Evolutionary conservation across 1,140 invertebrate genomes (phyloP).

Genomic region (Pseudomyrmex flavicornis): DNA sequence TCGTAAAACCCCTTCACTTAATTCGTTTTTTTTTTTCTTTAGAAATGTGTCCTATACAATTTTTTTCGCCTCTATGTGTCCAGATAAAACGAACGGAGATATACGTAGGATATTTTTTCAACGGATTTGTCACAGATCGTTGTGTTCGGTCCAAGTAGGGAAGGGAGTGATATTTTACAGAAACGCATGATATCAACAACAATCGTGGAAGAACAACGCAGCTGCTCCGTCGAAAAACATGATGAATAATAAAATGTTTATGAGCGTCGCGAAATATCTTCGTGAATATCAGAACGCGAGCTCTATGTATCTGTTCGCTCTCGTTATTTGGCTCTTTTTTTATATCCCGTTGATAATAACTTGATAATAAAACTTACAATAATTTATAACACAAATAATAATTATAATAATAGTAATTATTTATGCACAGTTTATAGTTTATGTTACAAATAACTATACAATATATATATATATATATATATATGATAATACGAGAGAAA

Average conservation of each 20-base stretch:
- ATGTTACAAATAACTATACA: background rate
- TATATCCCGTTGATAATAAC: background rate
- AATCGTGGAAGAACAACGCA: slow-evolving; percentile 33
- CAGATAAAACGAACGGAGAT: background rate
- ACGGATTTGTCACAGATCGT: background rate
- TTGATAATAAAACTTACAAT: background rate
- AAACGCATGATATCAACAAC: slow-evolving; percentile 20
- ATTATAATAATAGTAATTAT: background rate
- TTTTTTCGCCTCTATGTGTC: slow-evolving; percentile 1
- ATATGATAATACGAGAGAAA: background rate
- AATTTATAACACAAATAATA: background rate
- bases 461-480: too few species aligned
- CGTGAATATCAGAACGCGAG: background rate
- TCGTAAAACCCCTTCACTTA: background rate
- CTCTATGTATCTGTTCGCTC: background rate
- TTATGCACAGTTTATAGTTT: too few species aligned
- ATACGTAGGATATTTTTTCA: background rate
- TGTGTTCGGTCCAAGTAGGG: background rate
- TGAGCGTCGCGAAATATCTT: background rate
- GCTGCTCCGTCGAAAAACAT: slow-evolving; percentile 22
- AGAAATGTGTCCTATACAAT: background rate
- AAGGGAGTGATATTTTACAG: background rate
- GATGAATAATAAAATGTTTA: background rate
- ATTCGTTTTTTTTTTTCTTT: slow-evolving; percentile 8
- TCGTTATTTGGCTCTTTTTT: background rate